phyloP scores from a whole-genome alignment of 2,113 vertebrate species.

The Gambusia holbrooki region DNA sequence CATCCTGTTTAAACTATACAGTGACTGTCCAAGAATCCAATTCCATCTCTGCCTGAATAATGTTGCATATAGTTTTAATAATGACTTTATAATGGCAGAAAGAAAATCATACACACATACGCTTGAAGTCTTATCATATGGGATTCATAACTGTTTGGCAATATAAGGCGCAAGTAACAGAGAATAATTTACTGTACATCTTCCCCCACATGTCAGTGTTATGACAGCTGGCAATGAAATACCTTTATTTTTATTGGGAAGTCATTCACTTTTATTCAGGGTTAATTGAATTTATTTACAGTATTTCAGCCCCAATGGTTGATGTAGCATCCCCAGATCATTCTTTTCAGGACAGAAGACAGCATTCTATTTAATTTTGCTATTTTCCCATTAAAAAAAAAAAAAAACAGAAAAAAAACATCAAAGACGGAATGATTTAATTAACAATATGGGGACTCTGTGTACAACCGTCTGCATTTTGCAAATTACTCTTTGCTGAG shows the following conservation, averaged over 20 bases:
- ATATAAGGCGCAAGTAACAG: slow-evolving; percentile 39
- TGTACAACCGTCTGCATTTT: slow-evolving; percentile 76
- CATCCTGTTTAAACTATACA: background rate
- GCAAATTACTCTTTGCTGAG: slow-evolving; percentile 79
- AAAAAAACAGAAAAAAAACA: slow-evolving; percentile 74
- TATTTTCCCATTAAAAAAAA: slow-evolving; percentile 75
- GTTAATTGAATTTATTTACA: slow-evolving; percentile 70
- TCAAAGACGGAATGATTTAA: slow-evolving; percentile 84
- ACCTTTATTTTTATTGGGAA: slow-evolving; percentile 20
- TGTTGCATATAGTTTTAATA: slow-evolving; percentile 17
- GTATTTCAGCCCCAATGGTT: slow-evolving; percentile 63
- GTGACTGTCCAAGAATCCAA: background rate
- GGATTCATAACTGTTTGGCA: slow-evolving; percentile 34
- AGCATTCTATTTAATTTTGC: slow-evolving; percentile 73
- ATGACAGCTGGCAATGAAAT: slow-evolving; percentile 45
- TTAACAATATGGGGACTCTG: slow-evolving; percentile 81
- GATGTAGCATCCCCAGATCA: slow-evolving; percentile 63
- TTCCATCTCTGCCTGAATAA: background rate
- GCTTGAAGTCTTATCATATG: slow-evolving; percentile 18
- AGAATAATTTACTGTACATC: slow-evolving; percentile 23
- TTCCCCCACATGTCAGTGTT: slow-evolving; percentile 26
- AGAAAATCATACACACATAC: background rate
- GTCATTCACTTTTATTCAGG: slow-evolving; percentile 57
- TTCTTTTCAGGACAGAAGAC: slow-evolving; percentile 63
- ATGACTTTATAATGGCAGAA: background rate